Evolutionary conservation across 2,113 vertebrate genomes (phyloP).

Genomic region (Carollia perspicillata): DNA sequence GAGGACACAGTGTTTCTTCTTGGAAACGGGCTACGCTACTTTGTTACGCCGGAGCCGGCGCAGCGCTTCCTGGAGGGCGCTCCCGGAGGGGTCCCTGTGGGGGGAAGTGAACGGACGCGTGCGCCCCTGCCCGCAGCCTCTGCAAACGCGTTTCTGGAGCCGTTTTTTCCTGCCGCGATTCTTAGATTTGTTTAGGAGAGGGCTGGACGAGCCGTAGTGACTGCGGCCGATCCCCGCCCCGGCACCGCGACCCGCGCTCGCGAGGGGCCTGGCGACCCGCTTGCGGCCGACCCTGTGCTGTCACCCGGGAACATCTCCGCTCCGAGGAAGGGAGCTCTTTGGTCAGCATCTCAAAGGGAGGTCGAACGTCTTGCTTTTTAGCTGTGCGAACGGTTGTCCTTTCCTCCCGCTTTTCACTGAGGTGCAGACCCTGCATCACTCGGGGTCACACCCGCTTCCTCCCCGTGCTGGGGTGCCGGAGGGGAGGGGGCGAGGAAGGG

Average conservation of each 20-base stretch:
- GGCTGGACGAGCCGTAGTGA: too few species aligned
- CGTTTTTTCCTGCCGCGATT: not conserved
- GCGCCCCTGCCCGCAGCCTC: accelerated
- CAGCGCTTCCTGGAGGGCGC: not conserved
- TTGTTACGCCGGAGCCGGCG: not conserved
- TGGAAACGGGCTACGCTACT: not conserved
- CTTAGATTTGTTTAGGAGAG: not conserved
- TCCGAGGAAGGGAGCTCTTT: not conserved
- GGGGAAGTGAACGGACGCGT: not conserved
- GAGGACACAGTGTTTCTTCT: not conserved
- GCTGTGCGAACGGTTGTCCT: not conserved
- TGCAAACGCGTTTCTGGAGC: not conserved
- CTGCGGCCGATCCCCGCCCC: not conserved
- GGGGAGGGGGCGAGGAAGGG: not conserved
- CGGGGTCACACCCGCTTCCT: not conserved
- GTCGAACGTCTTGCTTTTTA: too few species aligned
- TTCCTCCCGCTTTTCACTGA: not conserved
- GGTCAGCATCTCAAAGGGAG: not conserved
- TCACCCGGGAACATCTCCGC: too few species aligned
- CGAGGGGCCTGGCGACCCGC: not conserved
- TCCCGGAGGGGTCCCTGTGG: not conserved
- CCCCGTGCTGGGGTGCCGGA: not conserved
- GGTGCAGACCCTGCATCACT: not conserved
- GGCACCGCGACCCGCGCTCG: not conserved
- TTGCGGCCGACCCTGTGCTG: not conserved